Evolutionary conservation across 53 echinoderm and acorn worm genomes (phyloP).

Genomic region (Holothuria scabra): DNA sequence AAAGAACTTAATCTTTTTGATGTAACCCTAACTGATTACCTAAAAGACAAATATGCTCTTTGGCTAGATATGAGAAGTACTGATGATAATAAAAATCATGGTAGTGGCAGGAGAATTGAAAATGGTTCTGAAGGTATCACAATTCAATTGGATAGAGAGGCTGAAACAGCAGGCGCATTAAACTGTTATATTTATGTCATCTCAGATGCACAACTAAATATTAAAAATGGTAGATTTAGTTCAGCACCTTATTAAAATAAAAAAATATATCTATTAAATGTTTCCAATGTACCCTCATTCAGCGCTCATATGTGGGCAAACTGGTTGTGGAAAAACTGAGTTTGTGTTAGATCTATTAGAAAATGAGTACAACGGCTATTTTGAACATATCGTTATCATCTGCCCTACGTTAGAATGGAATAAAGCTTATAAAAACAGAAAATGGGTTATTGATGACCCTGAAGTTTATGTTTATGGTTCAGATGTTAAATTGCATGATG

Average conservation of each 20-base stretch:
- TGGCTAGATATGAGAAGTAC: not conserved
- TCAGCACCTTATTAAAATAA: too few species aligned
- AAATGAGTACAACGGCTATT: not conserved
- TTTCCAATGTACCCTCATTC: not conserved
- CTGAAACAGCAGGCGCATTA: too few species aligned
- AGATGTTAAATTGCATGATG: not conserved
- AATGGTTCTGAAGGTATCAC: not conserved
- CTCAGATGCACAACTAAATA: too few species aligned
- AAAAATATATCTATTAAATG: not conserved
- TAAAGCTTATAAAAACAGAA: not conserved
- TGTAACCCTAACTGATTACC: not conserved
- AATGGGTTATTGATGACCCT: not conserved
- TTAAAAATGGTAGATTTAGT: too few species aligned
- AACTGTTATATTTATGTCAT: too few species aligned
- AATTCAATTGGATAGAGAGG: not conserved
- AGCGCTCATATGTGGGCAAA: not conserved
- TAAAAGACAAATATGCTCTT: too few species aligned
- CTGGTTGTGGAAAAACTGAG: not conserved
- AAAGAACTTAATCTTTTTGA: not conserved
- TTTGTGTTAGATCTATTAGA: too few species aligned
- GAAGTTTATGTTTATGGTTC: not conserved
- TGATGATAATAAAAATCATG: constrained; percentile 1
- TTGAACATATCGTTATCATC: not conserved
- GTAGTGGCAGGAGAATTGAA: too few species aligned
- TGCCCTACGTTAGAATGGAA: not conserved